These are phyloP conservation scores for Bos indicus DNA, from an alignment of 2,113 vertebrate genomes.

Conservation along the genomic window DNA sequence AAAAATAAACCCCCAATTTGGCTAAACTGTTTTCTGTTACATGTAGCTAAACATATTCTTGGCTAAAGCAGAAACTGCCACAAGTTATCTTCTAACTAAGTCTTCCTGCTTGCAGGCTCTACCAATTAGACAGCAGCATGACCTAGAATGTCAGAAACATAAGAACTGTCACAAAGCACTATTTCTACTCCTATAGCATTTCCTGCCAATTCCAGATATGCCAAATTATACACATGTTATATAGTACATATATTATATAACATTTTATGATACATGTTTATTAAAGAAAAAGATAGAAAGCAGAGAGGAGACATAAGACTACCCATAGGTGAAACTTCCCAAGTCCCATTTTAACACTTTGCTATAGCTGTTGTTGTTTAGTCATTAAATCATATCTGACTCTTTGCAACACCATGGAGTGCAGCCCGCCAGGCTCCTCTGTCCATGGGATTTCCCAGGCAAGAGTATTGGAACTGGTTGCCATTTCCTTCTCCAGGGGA, in stretches of 20 bases:
- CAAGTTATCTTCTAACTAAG: background rate
- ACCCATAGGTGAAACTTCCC: background rate
- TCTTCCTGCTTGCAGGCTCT: background rate
- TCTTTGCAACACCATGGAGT: background rate
- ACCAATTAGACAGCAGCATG: background rate
- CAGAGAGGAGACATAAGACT: background rate
- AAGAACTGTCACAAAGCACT: background rate
- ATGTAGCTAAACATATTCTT: background rate
- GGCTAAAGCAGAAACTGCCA: background rate
- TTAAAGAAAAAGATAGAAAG: conserved; percentile 7
- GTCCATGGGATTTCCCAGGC: background rate
- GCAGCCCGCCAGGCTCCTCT: background rate
- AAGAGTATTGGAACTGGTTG: background rate
- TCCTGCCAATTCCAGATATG: background rate
- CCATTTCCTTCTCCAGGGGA: background rate
- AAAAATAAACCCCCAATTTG: background rate
- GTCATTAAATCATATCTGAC: background rate
- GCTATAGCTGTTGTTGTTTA: background rate
- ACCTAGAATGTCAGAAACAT: background rate
- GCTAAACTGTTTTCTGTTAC: background rate
- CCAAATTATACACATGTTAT: background rate
- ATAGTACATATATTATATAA: background rate
- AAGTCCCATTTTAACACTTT: conserved; percentile 34
- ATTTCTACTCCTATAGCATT: background rate
- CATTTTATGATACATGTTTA: background rate